Evolutionary conservation across 2,797 vertebrate species (phyloP).

Genomic region (Nyctalus aviator): DNA sequence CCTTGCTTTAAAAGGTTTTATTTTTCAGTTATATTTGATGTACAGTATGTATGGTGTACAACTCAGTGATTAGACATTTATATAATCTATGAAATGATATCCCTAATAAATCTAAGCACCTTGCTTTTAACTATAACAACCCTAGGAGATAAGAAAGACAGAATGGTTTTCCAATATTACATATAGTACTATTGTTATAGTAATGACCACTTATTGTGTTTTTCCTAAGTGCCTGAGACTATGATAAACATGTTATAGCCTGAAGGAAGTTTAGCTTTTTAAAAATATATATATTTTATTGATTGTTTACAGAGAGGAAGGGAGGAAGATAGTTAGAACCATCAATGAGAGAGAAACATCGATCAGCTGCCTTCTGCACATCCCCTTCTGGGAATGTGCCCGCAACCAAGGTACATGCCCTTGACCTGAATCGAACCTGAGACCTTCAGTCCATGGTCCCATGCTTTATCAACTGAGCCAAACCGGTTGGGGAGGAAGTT

Average conservation of each 20-base stretch:
- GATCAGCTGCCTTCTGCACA: too few relatives aligned
- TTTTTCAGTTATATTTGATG: neutral
- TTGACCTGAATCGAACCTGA: too few relatives aligned
- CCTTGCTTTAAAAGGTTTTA: neutral
- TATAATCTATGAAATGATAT: neutral
- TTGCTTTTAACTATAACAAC: slow-evolving; percentile 1
- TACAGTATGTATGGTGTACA: neutral
- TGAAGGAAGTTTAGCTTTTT: neutral
- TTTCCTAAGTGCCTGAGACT: slow-evolving; percentile 8
- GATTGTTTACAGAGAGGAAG: too few relatives aligned
- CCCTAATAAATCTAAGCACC: neutral
- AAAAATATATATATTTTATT: too few relatives aligned
- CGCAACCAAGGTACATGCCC: too few relatives aligned
- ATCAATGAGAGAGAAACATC: too few relatives aligned
- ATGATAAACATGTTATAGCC: neutral
- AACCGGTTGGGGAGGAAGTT: neutral
- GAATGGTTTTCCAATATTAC: neutral
- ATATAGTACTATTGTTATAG: neutral
- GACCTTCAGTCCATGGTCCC: too few relatives aligned
- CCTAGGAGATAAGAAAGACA: neutral
- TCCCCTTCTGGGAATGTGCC: too few relatives aligned
- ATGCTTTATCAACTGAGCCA: too few relatives aligned
- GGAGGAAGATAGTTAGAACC: too few relatives aligned
- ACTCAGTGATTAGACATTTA: neutral
- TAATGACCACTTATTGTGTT: neutral